phyloP scores from a whole-genome alignment of 2,797 vertebrate species.

The Otolemur crassicaudatus region DNA sequence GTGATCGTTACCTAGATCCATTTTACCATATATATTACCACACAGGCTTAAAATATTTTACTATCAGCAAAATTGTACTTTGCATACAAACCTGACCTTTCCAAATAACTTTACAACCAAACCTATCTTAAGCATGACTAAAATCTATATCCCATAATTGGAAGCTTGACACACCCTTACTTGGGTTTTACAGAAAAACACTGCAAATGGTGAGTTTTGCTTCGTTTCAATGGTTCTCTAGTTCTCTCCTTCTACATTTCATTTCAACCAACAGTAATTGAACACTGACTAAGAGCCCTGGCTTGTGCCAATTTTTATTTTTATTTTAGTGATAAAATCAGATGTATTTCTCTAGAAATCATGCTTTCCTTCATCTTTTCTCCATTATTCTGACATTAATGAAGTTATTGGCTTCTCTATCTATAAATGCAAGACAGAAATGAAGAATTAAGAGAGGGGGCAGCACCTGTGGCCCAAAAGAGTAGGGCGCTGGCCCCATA shows the following conservation, averaged over 20 bases:
- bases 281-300: not conserved
- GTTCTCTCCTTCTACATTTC: not conserved
- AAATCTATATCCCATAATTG: not conserved
- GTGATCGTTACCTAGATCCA: not conserved
- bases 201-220: not conserved
- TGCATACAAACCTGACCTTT: not conserved
- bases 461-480: no score
- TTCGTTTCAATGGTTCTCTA: not conserved
- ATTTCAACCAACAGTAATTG: conserved; percentile 4
- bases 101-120: not conserved
- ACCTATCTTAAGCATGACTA: not conserved
- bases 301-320: conserved; percentile 49
- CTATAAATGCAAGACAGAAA: conserved; percentile 7
- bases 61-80: not conserved
- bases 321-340: conserved; percentile 40
- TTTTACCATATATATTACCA: not conserved
- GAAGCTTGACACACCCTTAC: not conserved
- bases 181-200: not conserved
- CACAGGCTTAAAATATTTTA: not conserved
- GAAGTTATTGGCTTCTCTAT: not conserved
- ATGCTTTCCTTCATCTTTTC: not conserved
- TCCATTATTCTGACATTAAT: conserved; percentile 32
- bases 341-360: conserved; percentile 5
- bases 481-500: no score
- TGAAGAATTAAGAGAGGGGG: not conserved